Conservation (phyloP, 1,140 invertebrate species). For the Dolichoris vasculosae region DNA sequence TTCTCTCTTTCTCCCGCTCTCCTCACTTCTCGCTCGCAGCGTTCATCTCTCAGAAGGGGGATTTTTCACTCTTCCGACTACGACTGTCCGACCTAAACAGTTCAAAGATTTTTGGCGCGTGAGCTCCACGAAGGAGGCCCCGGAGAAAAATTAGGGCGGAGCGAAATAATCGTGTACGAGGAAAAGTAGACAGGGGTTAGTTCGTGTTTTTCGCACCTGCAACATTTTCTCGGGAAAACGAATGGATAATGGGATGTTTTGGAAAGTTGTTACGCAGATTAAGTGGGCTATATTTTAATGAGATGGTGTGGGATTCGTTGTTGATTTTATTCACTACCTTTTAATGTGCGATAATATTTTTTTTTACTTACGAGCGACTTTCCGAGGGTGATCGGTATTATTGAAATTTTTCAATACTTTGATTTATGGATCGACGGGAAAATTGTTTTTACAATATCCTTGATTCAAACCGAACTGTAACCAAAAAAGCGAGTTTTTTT, state of each 20-base stretch:
- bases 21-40: neutral
- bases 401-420: neutral
- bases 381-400: neutral
- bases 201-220: constrained; percentile 36
- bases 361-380: neutral
- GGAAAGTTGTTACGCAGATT: constrained; percentile 27
- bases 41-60: neutral
- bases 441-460: neutral
- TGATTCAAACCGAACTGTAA: neutral
- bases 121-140: neutral
- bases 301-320: neutral
- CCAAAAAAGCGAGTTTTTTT: neutral
- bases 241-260: neutral
- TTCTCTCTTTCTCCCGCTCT: neutral
- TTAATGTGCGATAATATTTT: constrained; percentile 14
- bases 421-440: neutral
- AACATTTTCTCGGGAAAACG: constrained; percentile 33
- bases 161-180: constrained; percentile 24
- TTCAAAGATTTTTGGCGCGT: constrained; percentile 23
- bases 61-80: neutral
- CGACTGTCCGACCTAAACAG: neutral
- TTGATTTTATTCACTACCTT: constrained; percentile 14
- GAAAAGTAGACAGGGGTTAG: constrained; percentile 7
- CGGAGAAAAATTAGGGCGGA: constrained; percentile 37
- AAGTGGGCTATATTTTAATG: neutral